phyloP scores from a whole-genome alignment of 2,113 vertebrate genomes.

The Myotis brandtii region DNA sequence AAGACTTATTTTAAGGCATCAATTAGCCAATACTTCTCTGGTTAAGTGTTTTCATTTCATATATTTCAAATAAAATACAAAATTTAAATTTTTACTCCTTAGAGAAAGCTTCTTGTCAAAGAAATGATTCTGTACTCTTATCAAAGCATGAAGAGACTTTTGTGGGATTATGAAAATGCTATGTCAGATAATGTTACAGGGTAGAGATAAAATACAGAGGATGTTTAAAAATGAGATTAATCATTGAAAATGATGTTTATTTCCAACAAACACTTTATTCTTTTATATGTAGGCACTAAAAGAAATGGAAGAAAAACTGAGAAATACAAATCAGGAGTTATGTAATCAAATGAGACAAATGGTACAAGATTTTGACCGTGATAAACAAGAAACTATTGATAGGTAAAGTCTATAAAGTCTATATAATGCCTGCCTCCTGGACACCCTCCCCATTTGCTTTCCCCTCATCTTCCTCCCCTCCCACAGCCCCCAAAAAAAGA shows the following conservation, averaged over 20 bases:
- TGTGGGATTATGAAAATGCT: background rate
- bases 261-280: conserved; percentile 22
- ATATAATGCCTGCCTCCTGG: background rate
- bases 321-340: conserved; percentile 91
- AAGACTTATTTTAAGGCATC: conserved; percentile 15
- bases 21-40: background rate
- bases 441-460: background rate
- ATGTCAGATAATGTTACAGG: background rate
- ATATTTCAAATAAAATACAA: conserved; percentile 40
- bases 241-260: background rate
- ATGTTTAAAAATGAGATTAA: conserved; percentile 18
- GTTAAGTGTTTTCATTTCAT: conserved; percentile 27
- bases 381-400: conserved; percentile 94
- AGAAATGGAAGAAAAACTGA: conserved; percentile 92
- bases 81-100: background rate
- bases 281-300: conserved; percentile 89
- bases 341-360: conserved; percentile 97
- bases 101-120: background rate
- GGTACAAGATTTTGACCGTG: conserved; percentile 95
- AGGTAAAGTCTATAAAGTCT: conserved; percentile 83
- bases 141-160: background rate
- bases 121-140: conserved; percentile 27
- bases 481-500: background rate
- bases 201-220: background rate
- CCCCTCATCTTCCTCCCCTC: fast-evolving